Evolutionary conservation across 2,797 vertebrate species (phyloP).

Genomic region (Kryptolebias ocellatus): DNA sequence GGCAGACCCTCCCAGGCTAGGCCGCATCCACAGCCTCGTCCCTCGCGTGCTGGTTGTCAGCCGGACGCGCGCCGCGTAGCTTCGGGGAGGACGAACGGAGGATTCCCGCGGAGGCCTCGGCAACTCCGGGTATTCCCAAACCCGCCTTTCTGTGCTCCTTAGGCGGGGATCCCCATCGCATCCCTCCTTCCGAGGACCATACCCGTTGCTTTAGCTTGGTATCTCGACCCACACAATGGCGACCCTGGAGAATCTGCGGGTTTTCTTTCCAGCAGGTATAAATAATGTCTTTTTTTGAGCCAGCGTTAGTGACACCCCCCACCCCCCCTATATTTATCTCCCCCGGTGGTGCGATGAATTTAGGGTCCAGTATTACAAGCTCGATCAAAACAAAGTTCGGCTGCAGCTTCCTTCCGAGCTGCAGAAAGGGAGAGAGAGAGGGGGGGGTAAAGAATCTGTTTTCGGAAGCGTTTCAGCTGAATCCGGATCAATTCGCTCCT

Average conservation of each 20-base stretch:
- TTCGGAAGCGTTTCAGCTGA: constrained; percentile 72
- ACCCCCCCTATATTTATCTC: constrained; percentile 45
- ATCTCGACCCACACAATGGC: constrained; percentile 72
- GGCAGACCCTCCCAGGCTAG: constrained; percentile 81
- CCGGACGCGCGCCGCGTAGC: constrained; percentile 37
- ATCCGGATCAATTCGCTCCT: constrained; percentile 93
- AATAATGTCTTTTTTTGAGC: constrained; percentile 56
- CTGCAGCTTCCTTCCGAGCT: constrained; percentile 55
- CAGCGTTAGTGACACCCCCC: constrained; percentile 49
- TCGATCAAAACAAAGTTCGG: constrained; percentile 78
- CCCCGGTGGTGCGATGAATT: constrained; percentile 67
- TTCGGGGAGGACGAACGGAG: constrained; percentile 58
- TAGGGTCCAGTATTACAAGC: constrained; percentile 61
- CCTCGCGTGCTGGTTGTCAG: constrained; percentile 62
- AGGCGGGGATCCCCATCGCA: constrained; percentile 75
- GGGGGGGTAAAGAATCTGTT: constrained; percentile 39
- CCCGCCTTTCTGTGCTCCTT: constrained; percentile 70
- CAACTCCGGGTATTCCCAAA: constrained; percentile 73
- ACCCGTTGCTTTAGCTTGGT: constrained; percentile 48
- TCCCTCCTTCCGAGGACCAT: constrained; percentile 68
- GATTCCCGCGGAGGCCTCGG: constrained; percentile 77
- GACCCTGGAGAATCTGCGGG: constrained; percentile 61
- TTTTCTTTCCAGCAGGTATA: constrained; percentile 60
- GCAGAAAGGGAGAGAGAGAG: constrained; percentile 9
- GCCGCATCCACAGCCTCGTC: constrained; percentile 81